Base-by-base conservation (phyloP, 2,888 invertebrate species). In the Chalcis sispes region DNA sequence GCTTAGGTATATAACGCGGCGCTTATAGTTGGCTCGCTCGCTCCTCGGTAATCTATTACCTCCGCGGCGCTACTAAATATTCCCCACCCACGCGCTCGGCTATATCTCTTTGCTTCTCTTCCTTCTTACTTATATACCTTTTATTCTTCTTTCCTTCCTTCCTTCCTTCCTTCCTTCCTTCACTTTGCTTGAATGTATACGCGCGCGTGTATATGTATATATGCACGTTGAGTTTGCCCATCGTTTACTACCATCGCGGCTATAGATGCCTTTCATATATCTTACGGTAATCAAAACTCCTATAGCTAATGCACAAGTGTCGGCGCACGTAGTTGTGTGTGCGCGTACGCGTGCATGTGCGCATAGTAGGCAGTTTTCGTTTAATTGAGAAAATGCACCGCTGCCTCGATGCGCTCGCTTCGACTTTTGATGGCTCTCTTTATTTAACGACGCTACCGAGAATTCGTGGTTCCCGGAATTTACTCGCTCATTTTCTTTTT, bases 361-460 rank as follows among this genome's bases (percentile, higher is more conserved):
- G 32, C 1, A 8, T 18, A 18, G 23, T 29, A 42, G 62, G 62
- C 69, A 25, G 74, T 64, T 69, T 75, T 64, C 75, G 36, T 69
- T 75, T 75, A 75, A 70, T 75, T 75, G 69, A 64, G 62, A 66
- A 73, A 73, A 73, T 73, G 40, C 50, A 50, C 42, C 18, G 32
- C n/a, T 36, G n/a, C 20, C 29, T 66, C 56, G 62, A 75, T 69
- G 56, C 69, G 27, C 58, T 0, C 50, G 32, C 59, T 40, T 48
- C 23, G 25, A 8, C 36, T 56, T n/a, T 69, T 74, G 62, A 74
- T 74, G 69, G 61, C 69, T 65, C 65, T 72, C 65, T 72, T 72
- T 65, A 54, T 56, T n/a, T n/a, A n/a, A n/a, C n/a, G n/a, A n/a
- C 8, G 3, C 32, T 32, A 3, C 32, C 32, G 32, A 8, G 32